Evolutionary conservation across 1,140 invertebrate genomes (phyloP).

Genomic region (Carposina sasakii): DNA sequence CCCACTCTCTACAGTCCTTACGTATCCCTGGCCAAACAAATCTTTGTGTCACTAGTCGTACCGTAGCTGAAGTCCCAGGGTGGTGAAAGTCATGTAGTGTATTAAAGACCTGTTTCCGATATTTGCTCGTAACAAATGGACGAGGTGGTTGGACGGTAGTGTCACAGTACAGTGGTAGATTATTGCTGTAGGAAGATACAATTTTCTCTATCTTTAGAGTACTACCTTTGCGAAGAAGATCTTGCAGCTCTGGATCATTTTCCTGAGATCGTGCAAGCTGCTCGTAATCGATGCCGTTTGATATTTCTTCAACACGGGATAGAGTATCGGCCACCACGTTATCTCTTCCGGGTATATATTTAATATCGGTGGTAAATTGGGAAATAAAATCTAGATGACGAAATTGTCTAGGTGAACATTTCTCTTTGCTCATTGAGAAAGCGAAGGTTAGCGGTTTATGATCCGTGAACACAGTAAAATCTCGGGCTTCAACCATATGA

Average conservation of each 20-base stretch:
- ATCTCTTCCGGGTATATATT: conserved; percentile 32
- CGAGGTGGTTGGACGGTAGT: conserved; percentile 5
- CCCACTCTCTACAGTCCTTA: conserved; percentile 37
- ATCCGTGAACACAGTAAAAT: neutral
- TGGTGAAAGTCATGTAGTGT: conserved; percentile 28
- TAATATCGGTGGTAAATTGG: conserved; percentile 33
- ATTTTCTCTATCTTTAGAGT: conserved; percentile 5
- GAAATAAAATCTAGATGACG: conserved; percentile 31
- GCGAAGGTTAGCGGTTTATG: neutral
- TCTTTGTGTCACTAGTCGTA: conserved; percentile 27
- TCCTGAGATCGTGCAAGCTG: conserved; percentile 22
- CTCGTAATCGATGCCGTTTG: conserved; percentile 8
- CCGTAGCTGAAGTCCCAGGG: conserved; percentile 23
- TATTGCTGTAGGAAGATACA: neutral
- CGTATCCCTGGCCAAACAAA: conserved; percentile 36
- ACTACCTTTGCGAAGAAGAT: conserved; percentile 5
- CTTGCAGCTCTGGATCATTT: conserved; percentile 26
- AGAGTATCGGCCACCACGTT: conserved; percentile 31
- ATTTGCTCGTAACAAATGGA: conserved; percentile 18
- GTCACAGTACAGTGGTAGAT: conserved; percentile 12
- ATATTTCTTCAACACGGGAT: conserved; percentile 17
- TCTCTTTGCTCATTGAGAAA: neutral
- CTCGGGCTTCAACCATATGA: conserved; percentile 1
- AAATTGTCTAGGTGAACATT: neutral
- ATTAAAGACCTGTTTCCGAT: conserved; percentile 25